Evolutionary conservation across 2,888 invertebrate genomes (phyloP).

Genomic region (Sisyra terminalis): DNA sequence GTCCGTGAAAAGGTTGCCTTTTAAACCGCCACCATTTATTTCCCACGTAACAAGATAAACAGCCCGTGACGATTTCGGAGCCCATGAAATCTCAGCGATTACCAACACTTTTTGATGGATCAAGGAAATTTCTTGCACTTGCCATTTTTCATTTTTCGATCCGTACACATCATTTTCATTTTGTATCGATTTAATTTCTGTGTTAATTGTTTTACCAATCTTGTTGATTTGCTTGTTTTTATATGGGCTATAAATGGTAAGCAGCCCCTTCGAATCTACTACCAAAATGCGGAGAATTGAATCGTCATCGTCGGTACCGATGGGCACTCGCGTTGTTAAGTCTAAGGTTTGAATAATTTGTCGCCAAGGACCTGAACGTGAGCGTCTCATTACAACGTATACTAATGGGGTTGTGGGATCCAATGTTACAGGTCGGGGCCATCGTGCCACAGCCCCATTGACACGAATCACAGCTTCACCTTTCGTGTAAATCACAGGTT

Average conservation of each 20-base stretch:
- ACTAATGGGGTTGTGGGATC: constrained; percentile 38
- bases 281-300: constrained; percentile 47
- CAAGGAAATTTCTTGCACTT: constrained; percentile 48
- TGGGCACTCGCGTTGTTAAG: constrained; percentile 42
- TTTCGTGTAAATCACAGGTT: constrained; percentile 52
- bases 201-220: constrained; percentile 30
- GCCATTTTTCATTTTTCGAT: constrained; percentile 38
- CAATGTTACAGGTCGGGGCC: constrained; percentile 45
- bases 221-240: constrained; percentile 27
- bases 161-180: constrained; percentile 17
- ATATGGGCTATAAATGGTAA: constrained; percentile 52
- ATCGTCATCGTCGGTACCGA: constrained; percentile 45
- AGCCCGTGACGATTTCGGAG: constrained; percentile 43
- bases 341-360: constrained; percentile 51
- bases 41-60: constrained; percentile 73
- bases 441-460: constrained; percentile 42
- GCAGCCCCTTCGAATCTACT: constrained; percentile 48
- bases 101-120: constrained; percentile 56
- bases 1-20: constrained; percentile 67
- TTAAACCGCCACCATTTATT: constrained; percentile 64
- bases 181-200: constrained; percentile 32
- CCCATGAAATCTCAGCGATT: constrained; percentile 59
- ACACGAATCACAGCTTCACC: constrained; percentile 50
- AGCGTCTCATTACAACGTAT: constrained; percentile 49
- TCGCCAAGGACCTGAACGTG: constrained; percentile 43